Evolutionary conservation across 2,888 invertebrate species (phyloP).

Genomic region (Synergus laeviventris): DNA sequence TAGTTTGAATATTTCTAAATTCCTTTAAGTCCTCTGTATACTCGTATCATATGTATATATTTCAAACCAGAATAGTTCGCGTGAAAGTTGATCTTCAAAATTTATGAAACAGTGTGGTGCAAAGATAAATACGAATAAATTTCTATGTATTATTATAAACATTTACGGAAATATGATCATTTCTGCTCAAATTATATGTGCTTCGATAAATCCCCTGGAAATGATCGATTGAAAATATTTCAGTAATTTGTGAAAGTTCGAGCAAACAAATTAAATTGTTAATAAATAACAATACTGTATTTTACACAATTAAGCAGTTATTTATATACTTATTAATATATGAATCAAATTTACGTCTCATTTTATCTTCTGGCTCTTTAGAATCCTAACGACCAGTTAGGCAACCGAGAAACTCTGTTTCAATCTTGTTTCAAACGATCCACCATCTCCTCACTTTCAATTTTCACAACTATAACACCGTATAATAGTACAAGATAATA

Average conservation of each 20-base stretch:
- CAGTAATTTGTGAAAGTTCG: neutral
- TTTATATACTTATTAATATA: neutral
- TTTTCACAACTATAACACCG: neutral
- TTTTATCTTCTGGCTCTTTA: neutral
- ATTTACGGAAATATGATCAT: constrained; percentile 7
- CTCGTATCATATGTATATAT: too few relatives aligned
- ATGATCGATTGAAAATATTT: neutral
- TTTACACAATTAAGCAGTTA: too few relatives aligned
- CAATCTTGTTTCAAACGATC: neutral
- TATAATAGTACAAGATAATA: neutral
- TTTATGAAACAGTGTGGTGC: neutral
- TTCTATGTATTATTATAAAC: too few relatives aligned
- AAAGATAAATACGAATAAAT: constrained; percentile 23
- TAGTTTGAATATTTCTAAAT: neutral
- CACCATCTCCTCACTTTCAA: constrained; percentile 3
- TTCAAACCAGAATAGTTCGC: neutral
- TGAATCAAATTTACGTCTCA: neutral
- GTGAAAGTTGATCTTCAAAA: neutral
- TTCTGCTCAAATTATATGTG: constrained; percentile 13
- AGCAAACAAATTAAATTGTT: neutral
- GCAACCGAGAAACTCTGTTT: constrained; percentile 5
- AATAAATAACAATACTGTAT: neutral
- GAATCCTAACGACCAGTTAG: neutral
- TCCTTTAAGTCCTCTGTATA: neutral
- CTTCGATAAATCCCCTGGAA: neutral